Base-by-base conservation (phyloP, 2,888 invertebrate species). In the Drosophila pseudotakahashii region DNA sequence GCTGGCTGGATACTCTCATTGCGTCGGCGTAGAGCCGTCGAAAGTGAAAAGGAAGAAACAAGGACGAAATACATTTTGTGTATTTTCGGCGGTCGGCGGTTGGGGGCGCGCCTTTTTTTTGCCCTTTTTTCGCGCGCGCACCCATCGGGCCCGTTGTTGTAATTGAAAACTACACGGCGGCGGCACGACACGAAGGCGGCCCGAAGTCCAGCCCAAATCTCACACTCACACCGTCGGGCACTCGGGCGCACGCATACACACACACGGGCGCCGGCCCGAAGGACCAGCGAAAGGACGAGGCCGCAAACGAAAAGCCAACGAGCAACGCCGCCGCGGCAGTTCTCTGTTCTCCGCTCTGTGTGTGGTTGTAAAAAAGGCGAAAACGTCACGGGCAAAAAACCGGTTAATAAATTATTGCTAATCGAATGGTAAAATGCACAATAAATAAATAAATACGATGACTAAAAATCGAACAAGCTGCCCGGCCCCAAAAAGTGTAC, bases 331-430 rank as follows among this genome's bases (percentile, higher is more conserved):
- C 67, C 64, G 58, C 74, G 62, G 70, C 83, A 85, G 86, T 69
- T 59, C 51, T 45, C 64, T 51, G 51, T 52, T 51, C 66, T 66
- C 64, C 66, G 64, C 80, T 88, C 82, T 88, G 85, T 85, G 82
- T 82, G 79, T 82, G 77, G 79, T 89, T 88, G 89, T 88, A 90
- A 89, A 88, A 88, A 85, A 90, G 76, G 72, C 77, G 74, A 76
- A 87, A 83, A 81, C 85, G 85, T 80, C 82, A 86, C 84, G 78
- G 81, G 81, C 34, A 11, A 79, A 88, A 83, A 90, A 90, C 90
- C 90, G 90, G 90, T 90, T 90, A 89, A 89, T 89, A 90, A 90
- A 88, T 89, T 89, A 87, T 86, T 88, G 87, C 78, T 79, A 88
- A 81, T 88, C 83, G 75, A 73, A 71, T 83, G 76, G 72, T 54